Percentiles rank a stretch among this genome's conserved stretches.
phyloP scores from a whole-genome alignment of 1,140 invertebrate species.

The Matsumurasca onukii region DNA sequence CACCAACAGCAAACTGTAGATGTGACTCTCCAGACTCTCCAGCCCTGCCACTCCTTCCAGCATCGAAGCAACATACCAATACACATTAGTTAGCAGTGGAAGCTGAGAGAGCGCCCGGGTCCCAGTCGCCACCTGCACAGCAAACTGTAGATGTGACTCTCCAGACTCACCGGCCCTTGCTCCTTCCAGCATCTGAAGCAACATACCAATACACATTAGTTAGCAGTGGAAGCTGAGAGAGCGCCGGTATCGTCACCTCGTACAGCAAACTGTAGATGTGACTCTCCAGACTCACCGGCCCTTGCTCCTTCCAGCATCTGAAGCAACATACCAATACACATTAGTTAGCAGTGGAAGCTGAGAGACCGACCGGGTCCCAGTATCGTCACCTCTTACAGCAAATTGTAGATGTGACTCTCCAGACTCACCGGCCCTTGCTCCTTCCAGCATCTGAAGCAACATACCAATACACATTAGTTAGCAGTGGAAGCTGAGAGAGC shows the following conservation, averaged over 20 bases:
- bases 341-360: slow-evolving; percentile 74
- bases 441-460: slow-evolving; percentile 42
- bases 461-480: slow-evolving; percentile 69
- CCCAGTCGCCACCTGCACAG: slow-evolving; percentile 89
- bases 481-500: slow-evolving; percentile 78
- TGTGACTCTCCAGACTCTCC: too few relatives aligned
- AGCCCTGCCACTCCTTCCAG: too few relatives aligned
- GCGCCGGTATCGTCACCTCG: slow-evolving; percentile 88
- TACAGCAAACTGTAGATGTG: slow-evolving; percentile 95
- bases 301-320: slow-evolving; percentile 41
- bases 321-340: too few relatives aligned
- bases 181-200: slow-evolving; percentile 43
- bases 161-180: slow-evolving; percentile 66
- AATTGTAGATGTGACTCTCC: slow-evolving; percentile 93
- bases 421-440: slow-evolving; percentile 62
- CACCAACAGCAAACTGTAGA: too few relatives aligned
- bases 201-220: too few relatives aligned
- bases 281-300: slow-evolving; percentile 78
- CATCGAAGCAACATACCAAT: too few relatives aligned
- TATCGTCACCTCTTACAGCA: slow-evolving; percentile 91
- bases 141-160: slow-evolving; percentile 94
- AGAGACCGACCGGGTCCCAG: slow-evolving; percentile 85
- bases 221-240: slow-evolving; percentile 78
- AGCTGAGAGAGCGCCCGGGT: slow-evolving; percentile 81
- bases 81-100: slow-evolving; percentile 70